Evolutionary conservation across 2,888 invertebrate genomes (phyloP), one percentile per base, ranked within the genome.

Genomic region (Epirrita christyi): DNA sequence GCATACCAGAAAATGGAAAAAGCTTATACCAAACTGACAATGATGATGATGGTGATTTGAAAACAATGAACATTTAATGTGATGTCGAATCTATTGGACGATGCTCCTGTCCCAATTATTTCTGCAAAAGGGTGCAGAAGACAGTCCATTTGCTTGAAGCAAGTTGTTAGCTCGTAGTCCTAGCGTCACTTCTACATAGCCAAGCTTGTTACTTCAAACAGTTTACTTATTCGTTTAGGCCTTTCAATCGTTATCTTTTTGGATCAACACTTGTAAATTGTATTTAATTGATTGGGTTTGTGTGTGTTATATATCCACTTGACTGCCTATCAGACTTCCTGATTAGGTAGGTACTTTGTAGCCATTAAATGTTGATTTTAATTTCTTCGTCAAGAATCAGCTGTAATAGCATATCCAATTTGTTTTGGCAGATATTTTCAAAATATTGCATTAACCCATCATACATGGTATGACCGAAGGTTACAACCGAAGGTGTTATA

Each of bases 21-120:
- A n/a, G n/a, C n/a, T n/a, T n/a, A n/a, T n/a, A n/a, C n/a, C n/a
- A n/a, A n/a, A n/a, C n/a, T n/a, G n/a, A n/a, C n/a, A n/a, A n/a
- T n/a, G n/a, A n/a, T n/a, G n/a, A n/a, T n/a, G n/a, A n/a, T n/a
- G n/a, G n/a, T n/a, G 55, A 48, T 28, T 32, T 61, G 64, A 59
- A 57, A 63, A 59, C 46, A 59, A 50, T 42, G 38, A 34, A 14
- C 14, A 9, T 50, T 61, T 53, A 15, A 49, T 50, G 32, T 47
- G 27, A 14, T 11, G 37, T 49, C 29, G n/a, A 55, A 51, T 38
- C 37, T 52, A 63, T 61, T 63, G 61, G 59, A 7, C 61, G 34
- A 55, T 50, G 61, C 55, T 34, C 61, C 29, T 49, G 47, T 0
- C 51, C 42, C 21, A 59, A 54, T 60, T 60, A 41, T 45, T 40